phyloP scores from a whole-genome alignment of 2,797 vertebrate species.

The Pogonophryne albipinna region DNA sequence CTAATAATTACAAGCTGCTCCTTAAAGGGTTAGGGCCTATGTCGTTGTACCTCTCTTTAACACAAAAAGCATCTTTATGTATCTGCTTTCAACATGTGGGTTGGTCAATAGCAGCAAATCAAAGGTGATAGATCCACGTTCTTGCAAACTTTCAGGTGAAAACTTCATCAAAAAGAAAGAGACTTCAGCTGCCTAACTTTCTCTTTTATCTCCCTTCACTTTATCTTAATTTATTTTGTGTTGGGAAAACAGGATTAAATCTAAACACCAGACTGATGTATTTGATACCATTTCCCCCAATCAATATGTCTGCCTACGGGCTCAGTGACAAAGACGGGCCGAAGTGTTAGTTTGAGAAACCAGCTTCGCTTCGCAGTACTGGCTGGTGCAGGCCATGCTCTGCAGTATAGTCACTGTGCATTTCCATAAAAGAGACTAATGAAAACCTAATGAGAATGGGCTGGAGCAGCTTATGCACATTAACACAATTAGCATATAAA shows the following conservation, averaged over 20 bases:
- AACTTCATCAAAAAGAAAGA: not conserved
- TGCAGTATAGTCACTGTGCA: constrained; percentile 61
- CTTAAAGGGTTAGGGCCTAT: too few relatives aligned
- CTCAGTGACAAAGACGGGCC: constrained; percentile 16
- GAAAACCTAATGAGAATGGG: constrained; percentile 85
- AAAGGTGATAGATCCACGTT: not conserved
- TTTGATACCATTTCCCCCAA: constrained; percentile 9
- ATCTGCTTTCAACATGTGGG: not conserved
- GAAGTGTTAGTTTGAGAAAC: constrained; percentile 34
- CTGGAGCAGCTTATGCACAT: constrained; percentile 79
- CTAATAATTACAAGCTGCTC: too few relatives aligned
- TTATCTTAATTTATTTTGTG: constrained; percentile 13
- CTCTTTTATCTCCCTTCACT: constrained; percentile 4
- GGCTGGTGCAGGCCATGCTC: constrained; percentile 29
- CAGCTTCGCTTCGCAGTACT: constrained; percentile 33
- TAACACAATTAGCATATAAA: constrained; percentile 85
- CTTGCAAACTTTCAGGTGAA: not conserved
- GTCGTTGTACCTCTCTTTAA: not conserved
- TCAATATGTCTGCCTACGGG: constrained; percentile 1
- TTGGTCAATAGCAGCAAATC: constrained; percentile 12
- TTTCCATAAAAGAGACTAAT: constrained; percentile 82
- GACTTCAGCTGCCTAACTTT: not conserved
- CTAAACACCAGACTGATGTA: constrained; percentile 14
- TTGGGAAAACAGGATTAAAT: constrained; percentile 31
- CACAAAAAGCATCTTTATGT: not conserved